Conservation (phyloP, 2,888 invertebrate species). For the Hydrotaea cyrtoneurina region DNA sequence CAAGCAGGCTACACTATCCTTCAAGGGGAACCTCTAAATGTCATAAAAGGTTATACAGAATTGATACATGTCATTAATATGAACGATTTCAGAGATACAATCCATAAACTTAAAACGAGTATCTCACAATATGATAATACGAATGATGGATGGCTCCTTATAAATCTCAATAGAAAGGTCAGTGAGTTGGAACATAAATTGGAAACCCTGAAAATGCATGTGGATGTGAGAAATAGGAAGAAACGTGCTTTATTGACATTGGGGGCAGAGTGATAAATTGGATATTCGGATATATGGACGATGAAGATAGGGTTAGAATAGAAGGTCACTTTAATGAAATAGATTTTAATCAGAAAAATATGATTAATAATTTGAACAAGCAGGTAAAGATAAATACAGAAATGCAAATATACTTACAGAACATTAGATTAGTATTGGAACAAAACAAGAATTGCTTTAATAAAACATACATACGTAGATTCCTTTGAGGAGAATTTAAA, state of each 20-base stretch:
- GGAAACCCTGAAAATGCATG: background rate
- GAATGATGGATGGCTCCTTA: slow-evolving; percentile 20
- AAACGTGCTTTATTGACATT: slow-evolving; percentile 40
- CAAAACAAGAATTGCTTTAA: slow-evolving; percentile 44
- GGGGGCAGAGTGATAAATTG: slow-evolving; percentile 48
- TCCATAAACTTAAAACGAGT: slow-evolving; percentile 20
- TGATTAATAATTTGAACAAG: slow-evolving; percentile 43
- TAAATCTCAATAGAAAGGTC: slow-evolving; percentile 43
- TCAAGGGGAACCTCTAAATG: background rate
- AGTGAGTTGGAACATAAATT: slow-evolving; percentile 37
- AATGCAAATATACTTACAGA: slow-evolving; percentile 48
- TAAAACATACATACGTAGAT: slow-evolving; percentile 20
- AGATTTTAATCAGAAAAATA: slow-evolving; percentile 50
- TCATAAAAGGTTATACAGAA: slow-evolving; percentile 30
- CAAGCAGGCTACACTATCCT: slow-evolving; percentile 25
- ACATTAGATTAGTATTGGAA: slow-evolving; percentile 43
- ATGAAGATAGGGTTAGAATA: slow-evolving; percentile 50
- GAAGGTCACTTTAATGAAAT: slow-evolving; percentile 37
- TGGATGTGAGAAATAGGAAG: slow-evolving; percentile 37
- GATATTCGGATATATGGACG: slow-evolving; percentile 54
- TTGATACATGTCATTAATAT: slow-evolving; percentile 47
- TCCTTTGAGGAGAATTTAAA: slow-evolving; percentile 27
- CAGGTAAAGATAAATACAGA: slow-evolving; percentile 49
- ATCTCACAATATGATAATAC: slow-evolving; percentile 36
- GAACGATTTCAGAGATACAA: slow-evolving; percentile 38